phyloP scores from a whole-genome alignment of 2,797 vertebrate species.

The Percopsis omiscomaycus region DNA sequence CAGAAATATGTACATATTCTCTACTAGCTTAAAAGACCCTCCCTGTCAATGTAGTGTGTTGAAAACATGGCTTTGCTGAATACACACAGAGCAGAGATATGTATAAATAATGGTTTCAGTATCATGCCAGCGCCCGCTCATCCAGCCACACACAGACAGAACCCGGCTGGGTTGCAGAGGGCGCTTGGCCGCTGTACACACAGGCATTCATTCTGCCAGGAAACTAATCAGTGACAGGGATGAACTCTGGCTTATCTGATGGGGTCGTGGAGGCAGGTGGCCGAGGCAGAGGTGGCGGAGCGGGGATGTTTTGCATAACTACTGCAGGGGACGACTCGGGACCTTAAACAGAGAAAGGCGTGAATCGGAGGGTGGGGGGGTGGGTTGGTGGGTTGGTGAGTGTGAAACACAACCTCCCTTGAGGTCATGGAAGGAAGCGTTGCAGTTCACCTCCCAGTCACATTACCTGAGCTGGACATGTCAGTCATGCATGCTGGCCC shows the following conservation, averaged over 20 bases:
- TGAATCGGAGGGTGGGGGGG: too few relatives aligned
- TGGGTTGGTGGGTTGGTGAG: too few relatives aligned
- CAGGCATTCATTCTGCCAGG: conserved; percentile 73
- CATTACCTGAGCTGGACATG: conserved; percentile 53
- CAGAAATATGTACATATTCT: conserved; percentile 22
- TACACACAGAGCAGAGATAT: neutral
- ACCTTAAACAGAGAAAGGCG: too few relatives aligned
- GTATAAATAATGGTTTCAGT: conserved; percentile 73
- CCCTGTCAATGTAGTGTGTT: conserved; percentile 13
- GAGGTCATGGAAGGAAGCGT: conserved; percentile 65
- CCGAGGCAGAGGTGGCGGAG: conserved; percentile 62
- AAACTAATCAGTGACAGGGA: conserved; percentile 78
- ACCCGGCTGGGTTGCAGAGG: conserved; percentile 64
- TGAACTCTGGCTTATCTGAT: conserved; percentile 71
- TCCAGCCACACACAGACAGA: conserved; percentile 68
- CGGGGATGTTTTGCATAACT: conserved; percentile 64
- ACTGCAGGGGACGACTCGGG: conserved; percentile 53
- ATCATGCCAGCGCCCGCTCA: conserved; percentile 67
- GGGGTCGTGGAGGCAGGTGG: conserved; percentile 74
- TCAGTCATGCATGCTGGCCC: conserved; percentile 54
- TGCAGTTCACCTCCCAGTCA: conserved; percentile 61
- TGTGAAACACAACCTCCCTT: conserved; percentile 61
- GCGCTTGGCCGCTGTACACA: conserved; percentile 49
- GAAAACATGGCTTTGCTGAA: conserved; percentile 36
- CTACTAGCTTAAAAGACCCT: conserved; percentile 34